These are phyloP conservation scores for Sebastes oblongus DNA, from an alignment of 2,797 vertebrate species.

Conservation along the genomic window DNA sequence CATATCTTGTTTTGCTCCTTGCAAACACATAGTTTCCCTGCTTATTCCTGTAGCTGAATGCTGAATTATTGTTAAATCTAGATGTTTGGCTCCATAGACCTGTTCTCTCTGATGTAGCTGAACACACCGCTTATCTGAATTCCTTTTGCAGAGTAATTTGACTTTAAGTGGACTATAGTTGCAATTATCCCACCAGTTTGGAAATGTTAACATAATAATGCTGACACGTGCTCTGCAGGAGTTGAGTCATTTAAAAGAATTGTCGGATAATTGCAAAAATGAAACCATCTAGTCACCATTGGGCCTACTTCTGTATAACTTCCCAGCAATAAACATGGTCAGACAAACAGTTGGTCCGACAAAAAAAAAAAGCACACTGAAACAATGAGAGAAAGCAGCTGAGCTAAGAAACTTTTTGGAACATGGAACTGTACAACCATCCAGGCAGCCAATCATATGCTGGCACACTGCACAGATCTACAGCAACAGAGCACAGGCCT, in stretches of 20 bases:
- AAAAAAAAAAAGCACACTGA: not conserved
- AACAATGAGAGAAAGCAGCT: not conserved
- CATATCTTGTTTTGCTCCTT: not conserved
- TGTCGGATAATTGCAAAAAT: not conserved
- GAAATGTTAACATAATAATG: not conserved
- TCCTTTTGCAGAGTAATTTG: not conserved
- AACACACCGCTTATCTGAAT: not conserved
- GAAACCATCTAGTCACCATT: not conserved
- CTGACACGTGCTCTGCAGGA: not conserved
- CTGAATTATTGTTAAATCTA: conserved; percentile 8
- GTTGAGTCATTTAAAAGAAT: not conserved
- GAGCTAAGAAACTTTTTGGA: not conserved
- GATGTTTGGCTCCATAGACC: not conserved
- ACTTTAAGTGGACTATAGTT: not conserved
- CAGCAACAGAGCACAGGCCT: not conserved
- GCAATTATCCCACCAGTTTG: not conserved
- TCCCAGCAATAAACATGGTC: not conserved
- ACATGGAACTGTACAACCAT: not conserved
- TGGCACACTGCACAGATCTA: not conserved
- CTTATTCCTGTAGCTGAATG: not conserved
- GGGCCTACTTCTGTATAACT: not conserved
- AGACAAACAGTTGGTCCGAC: not conserved
- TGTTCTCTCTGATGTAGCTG: not conserved
- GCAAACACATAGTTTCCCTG: not conserved
- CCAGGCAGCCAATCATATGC: not conserved